Conservation (phyloP, 2,797 vertebrate genomes). For the Pitangus sulphuratus region DNA sequence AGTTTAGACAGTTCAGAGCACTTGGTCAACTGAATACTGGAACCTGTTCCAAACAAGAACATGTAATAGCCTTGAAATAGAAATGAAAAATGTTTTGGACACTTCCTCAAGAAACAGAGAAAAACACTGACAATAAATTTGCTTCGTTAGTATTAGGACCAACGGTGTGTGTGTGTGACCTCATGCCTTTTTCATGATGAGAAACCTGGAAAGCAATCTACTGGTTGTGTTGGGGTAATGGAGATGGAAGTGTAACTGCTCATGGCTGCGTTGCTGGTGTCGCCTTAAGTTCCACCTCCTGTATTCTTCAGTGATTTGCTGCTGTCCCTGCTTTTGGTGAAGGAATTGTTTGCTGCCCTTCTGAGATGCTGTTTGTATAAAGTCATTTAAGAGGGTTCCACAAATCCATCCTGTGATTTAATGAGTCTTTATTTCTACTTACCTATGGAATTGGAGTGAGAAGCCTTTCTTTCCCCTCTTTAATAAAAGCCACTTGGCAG, state of each 20-base stretch:
- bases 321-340: background rate
- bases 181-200: background rate
- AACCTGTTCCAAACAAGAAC: background rate
- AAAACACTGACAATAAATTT: background rate
- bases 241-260: background rate
- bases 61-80: background rate
- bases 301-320: background rate
- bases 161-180: background rate
- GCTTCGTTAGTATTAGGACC: background rate
- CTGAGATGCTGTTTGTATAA: background rate
- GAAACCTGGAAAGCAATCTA: background rate
- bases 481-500: background rate
- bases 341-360: background rate
- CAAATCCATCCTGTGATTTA: background rate
- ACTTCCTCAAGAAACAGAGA: background rate
- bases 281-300: background rate
- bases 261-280: background rate
- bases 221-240: background rate
- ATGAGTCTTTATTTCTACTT: background rate
- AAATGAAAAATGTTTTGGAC: conserved; percentile 1
- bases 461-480: background rate
- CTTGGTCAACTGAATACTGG: conserved; percentile 1
- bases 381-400: background rate
- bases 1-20: conserved; percentile 36
- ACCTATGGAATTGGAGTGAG: background rate